Evolutionary conservation across 1,140 invertebrate genomes (phyloP), one percentile per base, ranked within the genome.

Genomic region (Drosophila ohnishii): DNA sequence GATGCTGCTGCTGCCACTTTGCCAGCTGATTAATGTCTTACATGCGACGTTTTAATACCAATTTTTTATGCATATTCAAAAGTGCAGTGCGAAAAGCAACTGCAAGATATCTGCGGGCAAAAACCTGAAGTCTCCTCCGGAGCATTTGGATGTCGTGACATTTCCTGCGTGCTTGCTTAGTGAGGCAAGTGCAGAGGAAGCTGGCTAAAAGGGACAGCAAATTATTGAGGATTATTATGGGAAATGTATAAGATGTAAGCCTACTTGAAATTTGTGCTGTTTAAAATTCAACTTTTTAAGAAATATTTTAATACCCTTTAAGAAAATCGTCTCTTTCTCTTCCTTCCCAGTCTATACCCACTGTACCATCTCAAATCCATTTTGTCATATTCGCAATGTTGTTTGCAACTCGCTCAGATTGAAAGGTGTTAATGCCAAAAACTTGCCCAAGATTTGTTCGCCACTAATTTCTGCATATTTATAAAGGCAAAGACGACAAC

Each of bases 21-120:
- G 73, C 72, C 76, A 84, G 84, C 84, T 87, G 84, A 87, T 87
- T 87, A 87, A 87, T 87, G 84, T 87, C 84, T 88, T 87, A 87
- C 84, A 87, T 84, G 84, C 84, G 85, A 87, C 84, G 84, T 87
- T 87, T 87, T 87, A 87, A 87, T 87, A 87, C 79, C 83, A 87
- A 87, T 87, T 87, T 87, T 88, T 88, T 87, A 87, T 87, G 83
- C 83, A 87, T 87, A 83, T 87, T 79, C 84, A 81, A 79, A 87
- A 86, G 72, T 64, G 79, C 65, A 73, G 69, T 75, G 51, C 65
- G 42, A 62, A 55, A 58, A 48, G 22, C 44, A 55, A 79, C 51
- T 56, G 64, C 57, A 50, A 81, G 65, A 78, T 75, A 74, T 84
- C 59, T 69, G 61, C 62, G 30, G 65, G 32, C 32, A 80, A 77